Conservation (phyloP, 2,113 vertebrate genomes). For the Catharus fuscescens region DNA sequence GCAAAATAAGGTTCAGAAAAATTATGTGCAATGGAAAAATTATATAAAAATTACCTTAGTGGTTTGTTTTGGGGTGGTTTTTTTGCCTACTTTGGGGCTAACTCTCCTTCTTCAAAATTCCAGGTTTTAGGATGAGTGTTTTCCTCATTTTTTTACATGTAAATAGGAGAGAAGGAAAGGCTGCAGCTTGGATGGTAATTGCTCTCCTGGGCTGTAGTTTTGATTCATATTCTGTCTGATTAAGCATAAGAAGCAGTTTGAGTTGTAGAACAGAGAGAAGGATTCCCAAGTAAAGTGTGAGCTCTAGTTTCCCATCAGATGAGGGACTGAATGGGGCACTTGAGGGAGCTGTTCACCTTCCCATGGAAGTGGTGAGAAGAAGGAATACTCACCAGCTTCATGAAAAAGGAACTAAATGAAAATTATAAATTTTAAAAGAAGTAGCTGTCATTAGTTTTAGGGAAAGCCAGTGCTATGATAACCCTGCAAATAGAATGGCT, state of each 20-base stretch:
- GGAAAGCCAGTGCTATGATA: background rate
- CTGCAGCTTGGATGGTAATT: background rate
- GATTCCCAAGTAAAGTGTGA: background rate
- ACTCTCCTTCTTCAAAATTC: background rate
- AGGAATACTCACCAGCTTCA: background rate
- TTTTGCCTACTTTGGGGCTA: background rate
- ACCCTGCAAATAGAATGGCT: background rate
- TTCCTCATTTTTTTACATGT: background rate
- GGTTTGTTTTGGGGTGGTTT: background rate
- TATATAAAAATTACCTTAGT: background rate
- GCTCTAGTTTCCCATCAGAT: background rate
- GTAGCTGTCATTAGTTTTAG: background rate
- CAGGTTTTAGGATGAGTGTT: background rate
- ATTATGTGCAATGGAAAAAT: background rate
- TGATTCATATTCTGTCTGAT: background rate
- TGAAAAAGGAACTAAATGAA: background rate
- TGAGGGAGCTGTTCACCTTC: slow-evolving; percentile 54
- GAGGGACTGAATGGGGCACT: slow-evolving; percentile 5
- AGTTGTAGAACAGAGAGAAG: background rate
- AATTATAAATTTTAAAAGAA: background rate
- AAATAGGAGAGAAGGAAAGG: background rate
- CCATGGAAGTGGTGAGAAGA: background rate
- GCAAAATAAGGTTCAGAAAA: background rate
- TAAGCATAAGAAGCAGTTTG: background rate
- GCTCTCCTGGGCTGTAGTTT: background rate